These are phyloP conservation scores for Apostichopus leukothele DNA, from an alignment of 53 echinoderm and acorn worm genomes.

Conservation along the genomic window DNA sequence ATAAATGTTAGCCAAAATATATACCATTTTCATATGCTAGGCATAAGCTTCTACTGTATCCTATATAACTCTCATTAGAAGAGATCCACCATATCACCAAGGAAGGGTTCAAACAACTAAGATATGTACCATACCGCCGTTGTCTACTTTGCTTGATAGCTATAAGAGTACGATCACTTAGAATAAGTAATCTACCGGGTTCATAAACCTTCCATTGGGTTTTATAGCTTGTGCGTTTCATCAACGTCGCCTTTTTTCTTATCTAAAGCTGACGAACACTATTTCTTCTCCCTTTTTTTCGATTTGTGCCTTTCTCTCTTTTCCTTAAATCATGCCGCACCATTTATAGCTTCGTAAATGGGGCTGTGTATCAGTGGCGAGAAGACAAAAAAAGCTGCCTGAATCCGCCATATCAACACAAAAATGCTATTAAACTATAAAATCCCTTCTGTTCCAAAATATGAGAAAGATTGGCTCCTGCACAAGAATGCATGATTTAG, in stretches of 20 bases:
- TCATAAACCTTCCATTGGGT: constrained; percentile 32
- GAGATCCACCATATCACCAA: too few relatives aligned
- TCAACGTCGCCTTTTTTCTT: constrained; percentile 16
- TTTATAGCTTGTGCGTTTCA: constrained; percentile 30
- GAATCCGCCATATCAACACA: constrained; percentile 19
- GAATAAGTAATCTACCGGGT: constrained; percentile 17
- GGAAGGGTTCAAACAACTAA: too few relatives aligned
- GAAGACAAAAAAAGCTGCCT: not conserved
- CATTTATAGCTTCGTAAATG: constrained; percentile 37
- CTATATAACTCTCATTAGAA: too few relatives aligned
- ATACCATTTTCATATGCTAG: too few relatives aligned
- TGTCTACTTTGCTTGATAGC: not conserved
- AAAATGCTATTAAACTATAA: constrained; percentile 38
- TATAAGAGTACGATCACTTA: constrained; percentile 18
- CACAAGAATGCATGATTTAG: not conserved
- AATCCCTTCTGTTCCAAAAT: constrained; percentile 14
- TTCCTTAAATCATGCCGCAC: constrained; percentile 21
- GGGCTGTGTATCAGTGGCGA: constrained; percentile 13
- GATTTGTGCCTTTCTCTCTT: not conserved
- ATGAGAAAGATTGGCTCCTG: not conserved
- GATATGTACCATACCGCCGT: not conserved
- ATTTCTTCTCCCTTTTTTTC: not conserved
- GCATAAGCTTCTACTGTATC: too few relatives aligned
- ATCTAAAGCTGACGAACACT: not conserved
- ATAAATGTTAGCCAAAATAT: too few relatives aligned